Evolutionary conservation across 2,797 vertebrate genomes (phyloP).

Genomic region (Hyperoplus immaculatus): DNA sequence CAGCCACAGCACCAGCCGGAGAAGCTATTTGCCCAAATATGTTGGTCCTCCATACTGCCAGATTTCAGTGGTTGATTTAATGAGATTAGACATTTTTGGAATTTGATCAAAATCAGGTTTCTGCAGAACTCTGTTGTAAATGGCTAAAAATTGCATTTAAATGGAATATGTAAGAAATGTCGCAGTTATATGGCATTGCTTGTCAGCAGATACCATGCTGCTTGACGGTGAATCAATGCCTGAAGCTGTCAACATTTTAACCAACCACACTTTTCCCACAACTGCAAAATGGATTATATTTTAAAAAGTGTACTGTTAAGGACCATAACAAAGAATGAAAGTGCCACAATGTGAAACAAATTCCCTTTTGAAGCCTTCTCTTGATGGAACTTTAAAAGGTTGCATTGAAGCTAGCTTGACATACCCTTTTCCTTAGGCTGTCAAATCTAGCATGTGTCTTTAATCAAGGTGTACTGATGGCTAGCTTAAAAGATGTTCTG

Average conservation of each 20-base stretch:
- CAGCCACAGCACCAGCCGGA: slow-evolving; percentile 61
- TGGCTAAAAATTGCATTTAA: background rate
- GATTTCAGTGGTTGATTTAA: slow-evolving; percentile 44
- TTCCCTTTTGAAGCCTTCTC: background rate
- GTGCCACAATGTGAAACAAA: slow-evolving; percentile 1
- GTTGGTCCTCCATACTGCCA: slow-evolving; percentile 37
- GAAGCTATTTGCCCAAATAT: slow-evolving; percentile 65
- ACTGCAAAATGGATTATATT: background rate
- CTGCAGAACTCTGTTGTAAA: slow-evolving; percentile 19
- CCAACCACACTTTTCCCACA: background rate
- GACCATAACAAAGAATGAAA: background rate
- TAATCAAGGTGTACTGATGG: slow-evolving; percentile 39
- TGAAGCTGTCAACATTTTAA: too few relatives aligned
- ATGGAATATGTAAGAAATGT: slow-evolving; percentile 23
- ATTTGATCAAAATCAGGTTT: slow-evolving; percentile 17
- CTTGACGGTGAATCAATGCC: background rate
- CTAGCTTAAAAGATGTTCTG: slow-evolving; percentile 37
- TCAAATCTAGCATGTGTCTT: slow-evolving; percentile 11
- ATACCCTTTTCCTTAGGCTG: background rate
- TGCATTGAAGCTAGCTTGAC: slow-evolving; percentile 8
- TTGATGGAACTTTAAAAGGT: slow-evolving; percentile 11
- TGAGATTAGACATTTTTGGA: slow-evolving; percentile 47
- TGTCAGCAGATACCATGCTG: slow-evolving; percentile 33
- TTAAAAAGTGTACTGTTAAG: background rate
- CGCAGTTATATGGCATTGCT: background rate